phyloP scores from a whole-genome alignment of 2,888 invertebrate genomes.

The Apamea monoglypha region DNA sequence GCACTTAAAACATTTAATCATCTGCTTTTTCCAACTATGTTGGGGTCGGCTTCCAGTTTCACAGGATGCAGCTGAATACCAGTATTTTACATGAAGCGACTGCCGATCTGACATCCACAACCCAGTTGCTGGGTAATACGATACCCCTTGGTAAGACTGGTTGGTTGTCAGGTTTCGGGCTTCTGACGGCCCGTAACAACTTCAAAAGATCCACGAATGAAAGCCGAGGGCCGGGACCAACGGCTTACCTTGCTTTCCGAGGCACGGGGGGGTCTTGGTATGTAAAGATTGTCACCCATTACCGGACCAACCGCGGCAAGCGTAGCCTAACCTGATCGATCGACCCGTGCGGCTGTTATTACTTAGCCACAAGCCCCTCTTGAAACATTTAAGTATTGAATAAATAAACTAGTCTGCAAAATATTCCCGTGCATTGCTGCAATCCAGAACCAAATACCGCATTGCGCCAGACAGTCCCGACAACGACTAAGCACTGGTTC shows the following conservation, averaged over 20 bases:
- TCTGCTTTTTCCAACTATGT: background rate
- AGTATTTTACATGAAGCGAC: background rate
- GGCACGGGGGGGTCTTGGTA: background rate
- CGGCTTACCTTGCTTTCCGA: background rate
- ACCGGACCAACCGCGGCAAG: background rate
- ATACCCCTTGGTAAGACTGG: background rate
- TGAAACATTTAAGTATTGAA: background rate
- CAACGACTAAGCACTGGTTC: conserved; percentile 33
- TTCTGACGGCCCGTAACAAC: background rate
- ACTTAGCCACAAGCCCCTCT: background rate
- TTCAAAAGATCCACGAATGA: background rate
- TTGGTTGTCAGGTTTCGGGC: background rate
- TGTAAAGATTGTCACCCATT: background rate
- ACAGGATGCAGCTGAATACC: background rate
- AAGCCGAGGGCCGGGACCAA: background rate
- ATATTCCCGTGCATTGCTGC: conserved; percentile 40
- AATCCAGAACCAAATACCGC: conserved; percentile 56
- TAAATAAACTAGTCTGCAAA: conserved; percentile 24
- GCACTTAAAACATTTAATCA: background rate
- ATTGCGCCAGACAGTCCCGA: conserved; percentile 61
- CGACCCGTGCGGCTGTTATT: background rate
- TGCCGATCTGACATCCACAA: background rate
- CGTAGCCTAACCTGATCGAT: background rate
- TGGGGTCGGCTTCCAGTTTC: background rate
- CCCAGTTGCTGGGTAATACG: background rate